Evolutionary conservation across 2,888 invertebrate genomes (phyloP), one percentile per base, ranked within the genome.

Genomic region (Hirtodrosophila duncani): DNA sequence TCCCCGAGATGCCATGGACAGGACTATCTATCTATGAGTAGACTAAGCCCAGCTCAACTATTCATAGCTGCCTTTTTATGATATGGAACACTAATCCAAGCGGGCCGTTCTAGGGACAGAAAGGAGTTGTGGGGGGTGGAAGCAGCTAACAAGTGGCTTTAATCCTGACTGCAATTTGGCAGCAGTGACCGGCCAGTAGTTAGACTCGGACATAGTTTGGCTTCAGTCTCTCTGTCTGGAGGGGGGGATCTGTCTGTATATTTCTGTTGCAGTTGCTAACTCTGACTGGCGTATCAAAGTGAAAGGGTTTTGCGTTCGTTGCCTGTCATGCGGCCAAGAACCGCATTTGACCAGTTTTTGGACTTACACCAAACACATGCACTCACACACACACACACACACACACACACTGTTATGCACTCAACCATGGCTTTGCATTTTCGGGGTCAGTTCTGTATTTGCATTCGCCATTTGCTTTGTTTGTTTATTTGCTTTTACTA

Each of bases 281-380:
- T 6, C 6, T 29, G 16, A 29, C 34, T 23, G 56, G 24, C 49
- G 49, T 44, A 45, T 77, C 81, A 74, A 66, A 74, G 81, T 77
- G 72, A 80, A 80, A 80, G 80, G 72, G 78, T 60, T 79, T 65
- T 58, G n/a, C n/a, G n/a, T n/a, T n/a, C n/a, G 48, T 41, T 36
- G 34, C 41, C 50, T 33, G 45, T 44, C 44, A 44, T 36, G 36
- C 23, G 16, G 44, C 44, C 50, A 42, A 27, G 36, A 53, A 61
- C 60, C 44, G 51, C 58, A 58, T 42, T 58, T 68, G 65, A 56
- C 70, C 57, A 57, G n/a, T n/a, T n/a, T n/a, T 14, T 43, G 38
- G 42, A n/a, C n/a, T n/a, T n/a, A n/a, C n/a, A n/a, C 63, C 67
- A 63, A 30, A 24, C 24, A 36, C 17, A 24, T 21, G 21, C 29